These are phyloP conservation scores for Acanthosepion esculentum DNA, from an alignment of 2,888 invertebrate species.

Conservation along the genomic window DNA sequence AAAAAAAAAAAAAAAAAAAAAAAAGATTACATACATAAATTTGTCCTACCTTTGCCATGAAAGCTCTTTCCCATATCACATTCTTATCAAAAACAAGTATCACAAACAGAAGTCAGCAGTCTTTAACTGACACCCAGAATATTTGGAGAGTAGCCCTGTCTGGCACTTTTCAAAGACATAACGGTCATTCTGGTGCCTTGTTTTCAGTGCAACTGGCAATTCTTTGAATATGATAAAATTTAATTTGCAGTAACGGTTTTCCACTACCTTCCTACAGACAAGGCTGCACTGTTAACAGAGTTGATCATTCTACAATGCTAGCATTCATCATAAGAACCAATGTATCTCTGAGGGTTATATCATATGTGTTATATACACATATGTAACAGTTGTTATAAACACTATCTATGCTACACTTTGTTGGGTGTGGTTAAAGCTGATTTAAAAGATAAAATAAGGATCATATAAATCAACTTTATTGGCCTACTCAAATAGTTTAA, in stretches of 20 bases:
- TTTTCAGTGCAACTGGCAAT: background rate
- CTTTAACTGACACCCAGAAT: background rate
- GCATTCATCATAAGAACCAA: background rate
- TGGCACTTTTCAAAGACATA: background rate
- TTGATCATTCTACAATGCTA: background rate
- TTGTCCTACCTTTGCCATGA: background rate
- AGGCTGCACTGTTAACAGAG: background rate
- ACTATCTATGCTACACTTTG: background rate
- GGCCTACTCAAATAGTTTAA: too few species aligned
- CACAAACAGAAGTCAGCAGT: background rate
- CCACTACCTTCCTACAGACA: background rate
- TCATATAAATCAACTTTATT: too few species aligned
- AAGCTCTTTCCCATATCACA: background rate
- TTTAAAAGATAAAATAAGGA: too few species aligned
- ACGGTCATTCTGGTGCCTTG: background rate
- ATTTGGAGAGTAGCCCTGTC: background rate
- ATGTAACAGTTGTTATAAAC: background rate
- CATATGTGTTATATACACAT: background rate
- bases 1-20: too few species aligned
- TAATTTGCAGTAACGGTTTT: background rate
- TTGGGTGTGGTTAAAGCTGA: too few species aligned
- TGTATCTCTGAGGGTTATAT: background rate
- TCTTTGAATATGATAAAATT: background rate
- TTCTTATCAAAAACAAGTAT: background rate
- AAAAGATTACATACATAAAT: background rate